Base-by-base conservation (phyloP, 2,113 vertebrate genomes). In the Chitala chitala region DNA sequence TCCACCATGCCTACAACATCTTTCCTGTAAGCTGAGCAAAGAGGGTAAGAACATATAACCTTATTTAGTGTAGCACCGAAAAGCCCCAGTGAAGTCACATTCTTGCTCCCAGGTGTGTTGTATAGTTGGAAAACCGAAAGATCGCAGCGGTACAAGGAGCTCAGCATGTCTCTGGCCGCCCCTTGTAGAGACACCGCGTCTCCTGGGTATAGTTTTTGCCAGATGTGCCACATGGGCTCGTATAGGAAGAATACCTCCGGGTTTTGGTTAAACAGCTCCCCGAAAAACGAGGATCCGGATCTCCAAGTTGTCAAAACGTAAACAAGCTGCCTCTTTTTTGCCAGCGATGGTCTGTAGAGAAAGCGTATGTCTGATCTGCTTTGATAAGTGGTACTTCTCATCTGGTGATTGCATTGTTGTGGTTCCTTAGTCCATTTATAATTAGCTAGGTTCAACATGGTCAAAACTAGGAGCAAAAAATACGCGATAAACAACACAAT, bases 251-350 rank as follows among this genome's bases (percentile, higher is more conserved):
- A 94, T 0, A 93, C 92, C 64, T 92, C 90, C 1, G 92, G 91
- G 73, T 93, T 92, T 85, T 94, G 92, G 84, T 94, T 94, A 84
- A 94, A 94, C 68, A 94, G 90, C 79, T 94, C 92, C 10, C 92
- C 92, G 29, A 94, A 93, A 81, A 94, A 94, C 17, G 92, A 93
- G 0, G 92, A 94, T 5, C 92, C 92, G 2, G 92, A 93, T 40
- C 92, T 84, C 97, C 97, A 98, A 50, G 97, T 99, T 77, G 95
- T 99, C 84, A 99, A 90, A 22, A 98, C 94, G 1, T 96, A 98
- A 69, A 98, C 90, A 24, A 98, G 84, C 89, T 96, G 96, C 72
- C 94, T 87, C 89, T 92, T 93, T 75, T 86, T 88, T 0, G 88
- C 88, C 78, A 90, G 71, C 0, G 90, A 86, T n/a, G 90, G 89